Percentiles rank a stretch among this genome's conserved stretches.
Evolutionary conservation across 2,888 invertebrate genomes (phyloP).

Genomic region (Hypolimnas misippus): DNA sequence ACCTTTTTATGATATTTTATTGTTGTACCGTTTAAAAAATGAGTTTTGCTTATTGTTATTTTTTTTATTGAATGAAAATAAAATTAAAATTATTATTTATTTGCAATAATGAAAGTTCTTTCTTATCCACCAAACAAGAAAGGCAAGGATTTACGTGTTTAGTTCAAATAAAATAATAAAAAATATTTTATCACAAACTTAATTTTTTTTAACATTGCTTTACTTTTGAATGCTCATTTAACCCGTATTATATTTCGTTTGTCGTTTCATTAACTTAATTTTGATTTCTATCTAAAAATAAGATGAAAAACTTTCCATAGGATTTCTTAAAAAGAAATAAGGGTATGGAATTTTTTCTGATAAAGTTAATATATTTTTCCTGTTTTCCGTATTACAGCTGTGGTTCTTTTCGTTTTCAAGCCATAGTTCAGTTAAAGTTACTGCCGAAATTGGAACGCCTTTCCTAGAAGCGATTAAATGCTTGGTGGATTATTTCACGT

Average conservation of each 20-base stretch:
- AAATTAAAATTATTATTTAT: too few species aligned
- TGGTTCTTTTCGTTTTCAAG: neutral
- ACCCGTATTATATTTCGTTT: too few species aligned
- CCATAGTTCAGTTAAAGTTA: neutral
- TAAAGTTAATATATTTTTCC: neutral
- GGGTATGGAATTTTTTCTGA: neutral
- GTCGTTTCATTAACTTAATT: too few species aligned
- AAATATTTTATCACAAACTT: too few species aligned
- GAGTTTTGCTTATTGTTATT: neutral
- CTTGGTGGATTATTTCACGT: neutral
- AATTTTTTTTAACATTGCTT: too few species aligned
- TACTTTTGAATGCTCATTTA: too few species aligned
- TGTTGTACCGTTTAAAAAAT: neutral
- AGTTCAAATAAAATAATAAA: too few species aligned
- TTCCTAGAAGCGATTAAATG: neutral
- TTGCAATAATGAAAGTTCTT: too few species aligned
- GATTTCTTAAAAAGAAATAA: neutral
- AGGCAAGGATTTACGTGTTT: too few species aligned
- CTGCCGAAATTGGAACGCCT: neutral
- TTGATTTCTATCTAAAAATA: neutral
- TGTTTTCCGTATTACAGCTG: neutral
- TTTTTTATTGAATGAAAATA: too few species aligned
- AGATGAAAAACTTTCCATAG: neutral
- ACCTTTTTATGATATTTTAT: neutral
- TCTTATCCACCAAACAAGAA: too few species aligned